Conservation (phyloP, 2,113 vertebrate species). For the Tiliqua scincoides region DNA sequence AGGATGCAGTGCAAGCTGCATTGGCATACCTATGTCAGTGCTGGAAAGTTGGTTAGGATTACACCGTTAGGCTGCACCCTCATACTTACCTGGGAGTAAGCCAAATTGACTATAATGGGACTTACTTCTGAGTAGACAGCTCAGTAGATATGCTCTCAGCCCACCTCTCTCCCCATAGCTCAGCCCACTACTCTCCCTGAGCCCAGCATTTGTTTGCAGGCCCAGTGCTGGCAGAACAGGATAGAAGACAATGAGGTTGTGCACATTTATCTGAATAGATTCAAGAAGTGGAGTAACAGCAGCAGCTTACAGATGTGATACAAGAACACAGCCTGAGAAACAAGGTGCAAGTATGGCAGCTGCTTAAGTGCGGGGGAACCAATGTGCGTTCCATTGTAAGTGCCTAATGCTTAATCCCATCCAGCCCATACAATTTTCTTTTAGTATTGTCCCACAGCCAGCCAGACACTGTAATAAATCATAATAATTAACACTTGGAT, state of each 20-base stretch:
- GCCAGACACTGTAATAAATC: background rate
- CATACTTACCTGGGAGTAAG: too few species aligned
- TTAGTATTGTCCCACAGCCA: background rate
- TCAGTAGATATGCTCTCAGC: too few species aligned
- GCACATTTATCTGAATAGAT: background rate
- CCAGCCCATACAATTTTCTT: background rate
- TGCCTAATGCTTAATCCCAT: background rate
- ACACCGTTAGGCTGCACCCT: too few species aligned
- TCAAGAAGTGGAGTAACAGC: background rate
- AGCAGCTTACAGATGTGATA: background rate
- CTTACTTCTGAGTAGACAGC: too few species aligned
- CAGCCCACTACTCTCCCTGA: too few species aligned
- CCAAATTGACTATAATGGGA: too few species aligned
- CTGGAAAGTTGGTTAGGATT: too few species aligned
- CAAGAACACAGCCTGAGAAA: background rate
- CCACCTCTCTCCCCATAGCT: too few species aligned
- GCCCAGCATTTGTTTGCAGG: too few species aligned
- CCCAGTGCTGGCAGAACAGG: too few species aligned
- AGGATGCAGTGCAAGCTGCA: too few species aligned
- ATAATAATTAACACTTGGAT: constrained; percentile 24
- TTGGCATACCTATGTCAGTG: too few species aligned
- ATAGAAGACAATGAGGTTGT: background rate
- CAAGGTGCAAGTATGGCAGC: background rate
- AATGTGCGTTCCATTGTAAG: background rate
- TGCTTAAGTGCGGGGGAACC: background rate